Evolutionary conservation across 2,888 invertebrate genomes (phyloP), one percentile per base, ranked within the genome.

Genomic region (Caenorhabditis doughertyi): DNA sequence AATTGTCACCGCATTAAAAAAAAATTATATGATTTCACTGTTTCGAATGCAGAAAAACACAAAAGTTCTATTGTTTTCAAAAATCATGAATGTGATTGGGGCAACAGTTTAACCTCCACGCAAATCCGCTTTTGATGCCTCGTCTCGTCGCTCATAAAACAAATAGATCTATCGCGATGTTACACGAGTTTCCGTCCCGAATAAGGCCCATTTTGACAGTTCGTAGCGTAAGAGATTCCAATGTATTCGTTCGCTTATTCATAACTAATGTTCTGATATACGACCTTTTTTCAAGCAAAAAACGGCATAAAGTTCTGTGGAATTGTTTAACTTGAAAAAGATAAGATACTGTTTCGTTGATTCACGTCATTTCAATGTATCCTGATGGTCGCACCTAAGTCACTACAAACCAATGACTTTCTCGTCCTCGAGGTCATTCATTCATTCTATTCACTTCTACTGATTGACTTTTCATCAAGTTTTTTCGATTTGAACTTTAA

Each of bases 41-140:
- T 44, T 55, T 25, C 62, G 39, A 9, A 53, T 18, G 44, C 29
- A n/a, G 27, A 44, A 39, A 23, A 51, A 35, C 53, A 9, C 39
- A 21, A 39, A 56, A 16, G 25, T 56, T 7, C 47, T 47, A 65
- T 56, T 64, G 65, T 74, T 67, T 76, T 76, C 76, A 76, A 76
- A 76, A 76, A 76, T 76, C 76, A 67, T 55, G 39, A 42, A 27
- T 44, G 11, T 44, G 51, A 11, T 47, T 25, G 56, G n/a, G 51
- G 51, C 51, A 49, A 42, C n/a, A 68, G 67, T 77, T 67, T 77
- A 77, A 68, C 77, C 68, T 77, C 68, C 53, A 62, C 77, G 49
- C 60, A 76, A 77, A 77, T 77, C 77, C 77, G 60, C 47, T 77
- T 77, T 39, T 42, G 76, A 29, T 65, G 60, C 47, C 25, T 21